Evolutionary conservation across 2,113 vertebrate genomes (phyloP).

Genomic region (Atractosteus spatula): DNA sequence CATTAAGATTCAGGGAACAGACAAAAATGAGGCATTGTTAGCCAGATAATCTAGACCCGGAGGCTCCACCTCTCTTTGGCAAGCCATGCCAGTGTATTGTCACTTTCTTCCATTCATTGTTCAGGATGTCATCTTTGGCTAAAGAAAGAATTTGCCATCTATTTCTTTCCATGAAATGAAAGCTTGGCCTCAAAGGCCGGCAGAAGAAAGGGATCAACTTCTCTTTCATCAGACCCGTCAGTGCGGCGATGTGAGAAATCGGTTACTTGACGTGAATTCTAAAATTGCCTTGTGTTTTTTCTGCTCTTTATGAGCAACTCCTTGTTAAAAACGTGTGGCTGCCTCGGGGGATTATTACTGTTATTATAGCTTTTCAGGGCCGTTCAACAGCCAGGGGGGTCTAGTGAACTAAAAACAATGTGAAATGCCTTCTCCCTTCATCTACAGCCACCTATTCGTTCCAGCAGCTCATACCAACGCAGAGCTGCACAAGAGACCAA

Average conservation of each 20-base stretch:
- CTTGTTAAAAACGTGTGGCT: constrained; percentile 31
- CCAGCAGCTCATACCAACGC: constrained; percentile 35
- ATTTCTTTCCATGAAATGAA: no score
- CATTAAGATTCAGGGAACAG: no score
- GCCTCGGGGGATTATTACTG: constrained; percentile 18
- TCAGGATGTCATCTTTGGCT: no score
- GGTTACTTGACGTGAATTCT: background rate
- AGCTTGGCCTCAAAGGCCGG: no score
- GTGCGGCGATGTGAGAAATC: background rate
- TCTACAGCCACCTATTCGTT: background rate
- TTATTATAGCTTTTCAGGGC: constrained; percentile 37
- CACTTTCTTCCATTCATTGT: no score
- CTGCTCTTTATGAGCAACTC: background rate
- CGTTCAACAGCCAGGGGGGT: constrained; percentile 36
- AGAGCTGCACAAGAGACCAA: constrained; percentile 42
- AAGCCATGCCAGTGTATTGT: no score
- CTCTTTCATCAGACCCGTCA: background rate
- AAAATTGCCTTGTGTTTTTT: constrained; percentile 6
- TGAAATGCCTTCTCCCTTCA: no score
- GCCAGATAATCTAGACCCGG: no score
- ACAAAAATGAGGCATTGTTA: no score
- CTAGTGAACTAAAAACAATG: background rate
- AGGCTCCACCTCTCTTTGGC: no score
- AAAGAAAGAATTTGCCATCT: no score
- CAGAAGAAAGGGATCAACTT: no score